phyloP scores from a whole-genome alignment of 2,113 vertebrate species.

The Atherinomorus stipes region DNA sequence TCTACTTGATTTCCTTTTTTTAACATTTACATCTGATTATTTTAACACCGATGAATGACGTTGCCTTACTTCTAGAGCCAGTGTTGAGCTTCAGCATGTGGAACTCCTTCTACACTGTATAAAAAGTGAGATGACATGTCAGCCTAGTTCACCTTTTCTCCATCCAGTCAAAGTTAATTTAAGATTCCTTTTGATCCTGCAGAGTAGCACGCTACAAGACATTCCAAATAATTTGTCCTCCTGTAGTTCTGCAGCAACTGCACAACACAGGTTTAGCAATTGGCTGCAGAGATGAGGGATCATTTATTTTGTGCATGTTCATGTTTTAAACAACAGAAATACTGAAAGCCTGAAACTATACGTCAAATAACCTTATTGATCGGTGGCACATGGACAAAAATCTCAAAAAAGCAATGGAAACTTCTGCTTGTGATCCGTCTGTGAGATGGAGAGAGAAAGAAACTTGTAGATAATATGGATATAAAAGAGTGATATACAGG shows the following conservation, averaged over 20 bases:
- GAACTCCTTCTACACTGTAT: background rate
- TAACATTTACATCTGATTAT: no score
- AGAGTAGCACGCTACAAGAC: background rate
- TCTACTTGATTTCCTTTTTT: background rate
- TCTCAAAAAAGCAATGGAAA: slow-evolving; percentile 54
- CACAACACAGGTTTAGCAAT: slow-evolving; percentile 7
- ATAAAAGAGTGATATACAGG: slow-evolving; percentile 63
- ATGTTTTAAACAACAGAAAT: background rate
- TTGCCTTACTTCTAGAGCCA: background rate
- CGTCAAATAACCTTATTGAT: slow-evolving; percentile 64
- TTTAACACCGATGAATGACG: background rate
- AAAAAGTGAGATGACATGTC: slow-evolving; percentile 1
- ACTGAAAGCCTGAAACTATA: slow-evolving; percentile 32
- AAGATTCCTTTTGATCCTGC: slow-evolving; percentile 23
- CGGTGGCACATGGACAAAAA: slow-evolving; percentile 58
- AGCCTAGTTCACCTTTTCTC: background rate
- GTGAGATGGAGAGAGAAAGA: slow-evolving; percentile 23
- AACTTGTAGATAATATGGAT: slow-evolving; percentile 46
- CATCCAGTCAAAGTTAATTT: slow-evolving; percentile 18
- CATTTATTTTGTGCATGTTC: no score
- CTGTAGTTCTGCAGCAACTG: background rate
- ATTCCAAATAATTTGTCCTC: slow-evolving; percentile 20
- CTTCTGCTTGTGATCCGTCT: slow-evolving; percentile 56
- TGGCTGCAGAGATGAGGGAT: slow-evolving; percentile 1
- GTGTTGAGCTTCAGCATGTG: background rate